phyloP scores from a whole-genome alignment of 2,888 invertebrate species.

The Nematopogon swammerdamellus region DNA sequence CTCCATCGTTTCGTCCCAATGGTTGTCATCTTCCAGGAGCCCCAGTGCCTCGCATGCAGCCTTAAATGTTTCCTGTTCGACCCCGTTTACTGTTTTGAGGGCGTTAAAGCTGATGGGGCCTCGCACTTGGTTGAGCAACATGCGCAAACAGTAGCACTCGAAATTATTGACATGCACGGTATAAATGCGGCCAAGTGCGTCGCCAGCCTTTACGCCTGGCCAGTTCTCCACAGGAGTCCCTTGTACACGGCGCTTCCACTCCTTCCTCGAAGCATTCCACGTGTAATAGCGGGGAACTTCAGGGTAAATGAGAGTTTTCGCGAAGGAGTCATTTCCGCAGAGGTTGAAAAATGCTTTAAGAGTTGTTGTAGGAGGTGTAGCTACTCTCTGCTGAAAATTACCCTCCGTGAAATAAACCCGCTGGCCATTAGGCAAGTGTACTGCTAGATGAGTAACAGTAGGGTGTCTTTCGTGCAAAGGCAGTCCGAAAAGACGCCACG shows the following conservation, averaged over 20 bases:
- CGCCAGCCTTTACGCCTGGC: slow-evolving; percentile 12
- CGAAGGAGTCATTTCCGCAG: slow-evolving; percentile 21
- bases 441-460: slow-evolving; percentile 15
- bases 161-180: slow-evolving; percentile 14
- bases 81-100: slow-evolving; percentile 19
- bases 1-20: slow-evolving; percentile 18
- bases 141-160: slow-evolving; percentile 14
- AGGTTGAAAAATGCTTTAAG: slow-evolving; percentile 22
- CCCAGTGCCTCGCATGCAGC: slow-evolving; percentile 17
- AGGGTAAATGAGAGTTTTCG: slow-evolving; percentile 21
- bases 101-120: slow-evolving; percentile 14
- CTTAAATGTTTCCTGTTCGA: slow-evolving; percentile 16
- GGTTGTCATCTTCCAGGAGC: slow-evolving; percentile 21
- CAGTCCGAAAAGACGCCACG: slow-evolving; percentile 16
- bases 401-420: slow-evolving; percentile 21
- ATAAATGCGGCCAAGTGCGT: slow-evolving; percentile 16
- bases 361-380: slow-evolving; percentile 14
- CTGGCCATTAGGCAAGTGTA: slow-evolving; percentile 16
- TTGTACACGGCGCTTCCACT: slow-evolving; percentile 15
- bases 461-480: slow-evolving; percentile 16
- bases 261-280: slow-evolving; percentile 12
- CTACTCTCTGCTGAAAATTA: slow-evolving; percentile 16
- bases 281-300: slow-evolving; percentile 19
- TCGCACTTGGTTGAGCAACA: slow-evolving; percentile 13
- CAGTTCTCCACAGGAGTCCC: slow-evolving; percentile 12